Conservation (phyloP, 2,888 invertebrate species). For the Drosophila leonis region DNA sequence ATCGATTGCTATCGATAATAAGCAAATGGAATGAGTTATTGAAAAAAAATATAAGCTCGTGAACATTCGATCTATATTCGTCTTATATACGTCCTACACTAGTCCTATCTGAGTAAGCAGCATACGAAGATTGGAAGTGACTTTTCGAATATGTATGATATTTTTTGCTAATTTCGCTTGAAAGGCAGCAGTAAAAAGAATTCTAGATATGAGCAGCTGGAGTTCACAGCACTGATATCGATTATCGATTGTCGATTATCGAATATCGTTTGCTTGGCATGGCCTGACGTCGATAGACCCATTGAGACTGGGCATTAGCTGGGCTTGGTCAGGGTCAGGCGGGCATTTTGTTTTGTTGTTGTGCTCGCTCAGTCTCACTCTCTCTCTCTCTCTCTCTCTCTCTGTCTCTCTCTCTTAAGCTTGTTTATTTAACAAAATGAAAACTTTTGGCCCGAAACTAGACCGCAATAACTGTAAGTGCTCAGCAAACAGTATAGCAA, state of each 20-base stretch:
- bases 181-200: no score
- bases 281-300: neutral
- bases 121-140: no score
- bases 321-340: slow-evolving; percentile 1
- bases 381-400: neutral
- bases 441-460: slow-evolving; percentile 58
- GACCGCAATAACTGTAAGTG: slow-evolving; percentile 80
- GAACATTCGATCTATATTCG: no score
- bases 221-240: neutral
- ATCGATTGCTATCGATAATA: no score
- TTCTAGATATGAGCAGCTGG: no score
- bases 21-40: no score
- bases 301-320: neutral
- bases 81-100: no score
- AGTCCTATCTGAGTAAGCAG: no score
- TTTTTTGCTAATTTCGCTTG: no score
- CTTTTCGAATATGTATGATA: no score
- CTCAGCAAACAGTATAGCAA: slow-evolving; percentile 66
- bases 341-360: neutral
- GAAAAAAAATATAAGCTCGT: no score
- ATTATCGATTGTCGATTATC: neutral
- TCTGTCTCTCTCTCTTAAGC: neutral
- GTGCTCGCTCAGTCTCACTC: neutral
- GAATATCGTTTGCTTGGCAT: neutral
- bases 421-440: slow-evolving; percentile 69